Evolutionary conservation across 2,113 vertebrate species (phyloP).

Genomic region (Phyllopteryx taeniolatus): DNA sequence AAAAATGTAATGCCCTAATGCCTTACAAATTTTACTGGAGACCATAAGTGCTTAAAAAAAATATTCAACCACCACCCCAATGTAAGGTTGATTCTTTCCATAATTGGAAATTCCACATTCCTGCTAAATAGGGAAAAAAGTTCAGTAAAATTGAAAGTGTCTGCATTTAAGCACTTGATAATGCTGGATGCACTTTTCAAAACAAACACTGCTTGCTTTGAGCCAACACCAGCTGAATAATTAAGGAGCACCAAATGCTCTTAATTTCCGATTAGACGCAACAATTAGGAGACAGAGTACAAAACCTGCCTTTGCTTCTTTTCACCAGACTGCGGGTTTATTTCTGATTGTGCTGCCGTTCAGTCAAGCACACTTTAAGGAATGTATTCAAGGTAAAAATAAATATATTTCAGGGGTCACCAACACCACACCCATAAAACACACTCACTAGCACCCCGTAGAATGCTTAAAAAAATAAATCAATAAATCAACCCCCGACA

Average conservation of each 20-base stretch:
- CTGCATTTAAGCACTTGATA: background rate
- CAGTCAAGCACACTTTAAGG: background rate
- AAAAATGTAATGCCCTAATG: background rate
- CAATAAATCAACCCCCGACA: no score
- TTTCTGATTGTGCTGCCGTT: background rate
- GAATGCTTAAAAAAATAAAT: no score
- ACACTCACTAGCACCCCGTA: no score
- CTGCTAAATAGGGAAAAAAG: background rate
- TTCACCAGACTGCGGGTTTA: background rate
- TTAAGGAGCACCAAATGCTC: background rate
- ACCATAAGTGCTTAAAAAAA: background rate
- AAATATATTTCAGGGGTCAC: no score
- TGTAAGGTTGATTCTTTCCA: background rate
- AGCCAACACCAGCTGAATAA: background rate
- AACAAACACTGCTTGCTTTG: constrained; percentile 1
- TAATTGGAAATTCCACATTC: background rate
- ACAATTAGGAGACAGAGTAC: background rate
- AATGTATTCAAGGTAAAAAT: no score
- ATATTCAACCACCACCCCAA: background rate
- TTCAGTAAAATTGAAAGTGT: background rate
- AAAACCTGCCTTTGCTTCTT: background rate
- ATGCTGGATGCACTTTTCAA: background rate
- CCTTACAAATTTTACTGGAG: no score
- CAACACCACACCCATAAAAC: no score
- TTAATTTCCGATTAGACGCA: background rate